Conservation (phyloP, 1,140 invertebrate genomes). For the Cepaea nemoralis region DNA sequence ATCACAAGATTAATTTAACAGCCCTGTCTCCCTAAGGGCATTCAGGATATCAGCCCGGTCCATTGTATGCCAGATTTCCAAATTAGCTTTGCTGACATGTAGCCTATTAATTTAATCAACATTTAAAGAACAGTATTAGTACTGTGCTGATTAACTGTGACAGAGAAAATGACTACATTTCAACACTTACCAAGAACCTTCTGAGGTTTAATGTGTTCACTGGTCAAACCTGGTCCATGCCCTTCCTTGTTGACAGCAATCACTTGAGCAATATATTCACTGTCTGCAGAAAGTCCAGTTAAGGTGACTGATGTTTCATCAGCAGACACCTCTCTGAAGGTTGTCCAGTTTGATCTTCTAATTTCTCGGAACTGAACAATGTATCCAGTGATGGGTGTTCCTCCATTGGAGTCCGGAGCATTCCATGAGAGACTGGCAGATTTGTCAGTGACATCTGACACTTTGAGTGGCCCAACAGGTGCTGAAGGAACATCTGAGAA, state of each 20-base stretch:
- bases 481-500: conserved; percentile 55
- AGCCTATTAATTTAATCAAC: no score
- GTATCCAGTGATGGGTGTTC: conserved; percentile 92
- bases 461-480: conserved; percentile 76
- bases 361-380: conserved; percentile 87
- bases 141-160: no score
- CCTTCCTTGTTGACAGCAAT: conserved; percentile 86
- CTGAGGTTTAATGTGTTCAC: conserved; percentile 55
- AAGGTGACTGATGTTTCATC: conserved; percentile 80
- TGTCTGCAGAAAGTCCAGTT: conserved; percentile 90
- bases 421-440: conserved; percentile 95
- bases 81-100: no score
- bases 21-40: no score
- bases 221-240: conserved; percentile 50
- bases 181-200: conserved; percentile 54
- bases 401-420: conserved; percentile 97
- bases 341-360: conserved; percentile 77
- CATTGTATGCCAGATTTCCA: no score
- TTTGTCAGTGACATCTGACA: conserved; percentile 92
- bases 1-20: no score
- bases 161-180: no score
- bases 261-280: conserved; percentile 95
- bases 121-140: no score
- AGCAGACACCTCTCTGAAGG: conserved; percentile 67
- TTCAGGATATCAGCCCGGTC: no score